These are phyloP conservation scores for Scatophagus argus DNA, from an alignment of 2,113 vertebrate species.

Conservation along the genomic window DNA sequence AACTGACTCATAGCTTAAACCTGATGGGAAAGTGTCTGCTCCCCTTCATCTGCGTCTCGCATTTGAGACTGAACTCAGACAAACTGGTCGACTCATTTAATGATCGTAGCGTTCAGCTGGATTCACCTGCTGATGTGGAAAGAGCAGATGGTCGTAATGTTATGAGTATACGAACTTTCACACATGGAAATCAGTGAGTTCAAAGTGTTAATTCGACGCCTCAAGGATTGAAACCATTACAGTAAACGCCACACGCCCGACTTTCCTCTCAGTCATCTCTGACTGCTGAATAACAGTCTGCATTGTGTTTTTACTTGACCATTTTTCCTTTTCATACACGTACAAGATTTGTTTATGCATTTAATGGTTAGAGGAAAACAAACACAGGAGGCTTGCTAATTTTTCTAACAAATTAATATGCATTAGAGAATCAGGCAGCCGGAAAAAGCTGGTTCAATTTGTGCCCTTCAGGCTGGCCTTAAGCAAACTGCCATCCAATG, in stretches of 20 bases:
- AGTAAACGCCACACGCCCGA: slow-evolving; percentile 12
- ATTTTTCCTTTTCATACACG: slow-evolving; percentile 10
- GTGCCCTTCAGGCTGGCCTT: slow-evolving; percentile 26
- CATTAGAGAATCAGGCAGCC: slow-evolving; percentile 40
- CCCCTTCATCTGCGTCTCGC: slow-evolving; percentile 17
- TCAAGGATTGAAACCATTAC: neutral
- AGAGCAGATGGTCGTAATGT: slow-evolving; percentile 15
- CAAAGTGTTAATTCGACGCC: slow-evolving; percentile 4
- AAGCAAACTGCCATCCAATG: slow-evolving; percentile 48
- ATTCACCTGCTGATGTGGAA: neutral
- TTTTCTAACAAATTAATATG: slow-evolving; percentile 24
- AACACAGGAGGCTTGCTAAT: slow-evolving; percentile 15
- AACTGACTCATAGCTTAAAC: slow-evolving; percentile 19
- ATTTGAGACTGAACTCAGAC: slow-evolving; percentile 5
- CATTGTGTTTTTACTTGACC: slow-evolving; percentile 10
- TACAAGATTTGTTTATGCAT: slow-evolving; percentile 8
- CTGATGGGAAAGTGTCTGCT: slow-evolving; percentile 20
- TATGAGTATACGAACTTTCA: neutral
- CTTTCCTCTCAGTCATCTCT: slow-evolving; percentile 3
- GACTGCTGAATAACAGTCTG: slow-evolving; percentile 1
- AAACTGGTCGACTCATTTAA: slow-evolving; percentile 30
- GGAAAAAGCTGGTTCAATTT: slow-evolving; percentile 32
- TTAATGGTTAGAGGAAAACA: slow-evolving; percentile 20
- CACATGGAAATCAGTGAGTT: slow-evolving; percentile 8
- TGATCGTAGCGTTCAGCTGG: neutral